A percentile compares a stretch with the other conserved stretches of the same genome.
These are phyloP conservation scores for Polyergus mexicanus DNA, from an alignment of 1,140 invertebrate genomes.

Conservation along the genomic window DNA sequence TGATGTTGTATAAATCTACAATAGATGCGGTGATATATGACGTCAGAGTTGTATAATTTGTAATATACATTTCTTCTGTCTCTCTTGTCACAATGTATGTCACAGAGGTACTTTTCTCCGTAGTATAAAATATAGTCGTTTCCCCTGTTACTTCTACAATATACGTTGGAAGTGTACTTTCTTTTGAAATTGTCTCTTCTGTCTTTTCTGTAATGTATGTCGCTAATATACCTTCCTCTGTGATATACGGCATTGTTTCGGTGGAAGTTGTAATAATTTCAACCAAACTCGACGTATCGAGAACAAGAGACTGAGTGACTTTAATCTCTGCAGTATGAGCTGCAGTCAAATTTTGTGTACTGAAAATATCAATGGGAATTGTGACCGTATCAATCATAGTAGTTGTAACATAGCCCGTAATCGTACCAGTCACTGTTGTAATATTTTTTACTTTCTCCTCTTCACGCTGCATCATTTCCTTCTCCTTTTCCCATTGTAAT, in stretches of 20 bases:
- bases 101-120: not conserved
- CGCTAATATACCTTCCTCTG: not conserved
- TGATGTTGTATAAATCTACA: not conserved
- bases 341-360: not conserved
- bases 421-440: not conserved
- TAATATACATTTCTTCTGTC: not conserved
- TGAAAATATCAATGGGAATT: not conserved
- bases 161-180: not conserved
- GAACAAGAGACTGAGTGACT: not conserved
- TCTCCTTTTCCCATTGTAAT: constrained; percentile 33
- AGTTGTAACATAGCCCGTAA: constrained; percentile 8
- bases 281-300: constrained; percentile 4
- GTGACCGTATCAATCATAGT: not conserved
- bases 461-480: constrained; percentile 25
- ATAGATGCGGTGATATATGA: not conserved
- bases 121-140: not conserved
- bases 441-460: not conserved
- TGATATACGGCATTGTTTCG: not conserved
- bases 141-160: not conserved
- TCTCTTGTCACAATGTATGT: not conserved
- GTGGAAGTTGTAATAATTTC: not conserved
- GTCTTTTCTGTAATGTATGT: not conserved
- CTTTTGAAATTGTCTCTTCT: not conserved
- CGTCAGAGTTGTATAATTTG: not conserved
- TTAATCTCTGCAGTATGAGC: not conserved